These are phyloP conservation scores for Calephelis perditalis DNA, from an alignment of 2,888 invertebrate genomes.

Conservation along the genomic window DNA sequence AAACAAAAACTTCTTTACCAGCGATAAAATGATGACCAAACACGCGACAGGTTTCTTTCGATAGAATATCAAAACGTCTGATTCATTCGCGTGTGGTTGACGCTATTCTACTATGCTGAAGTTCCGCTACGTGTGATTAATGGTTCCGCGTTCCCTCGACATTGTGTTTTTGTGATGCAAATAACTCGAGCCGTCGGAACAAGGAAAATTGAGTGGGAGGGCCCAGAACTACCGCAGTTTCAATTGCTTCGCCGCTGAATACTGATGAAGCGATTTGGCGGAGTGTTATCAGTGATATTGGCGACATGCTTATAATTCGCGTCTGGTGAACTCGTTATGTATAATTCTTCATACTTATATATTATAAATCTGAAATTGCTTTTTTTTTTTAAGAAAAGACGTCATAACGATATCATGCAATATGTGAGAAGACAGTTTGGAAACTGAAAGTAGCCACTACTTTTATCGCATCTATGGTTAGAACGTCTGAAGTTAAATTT, in stretches of 20 bases:
- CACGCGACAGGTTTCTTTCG: slow-evolving; percentile 25
- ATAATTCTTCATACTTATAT: too few species aligned
- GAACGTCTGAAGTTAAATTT: too few species aligned
- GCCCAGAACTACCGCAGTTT: slow-evolving; percentile 70
- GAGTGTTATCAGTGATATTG: slow-evolving; percentile 47
- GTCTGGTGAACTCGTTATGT: background rate
- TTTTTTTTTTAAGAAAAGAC: too few species aligned
- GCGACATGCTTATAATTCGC: slow-evolving; percentile 20
- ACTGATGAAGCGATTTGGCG: slow-evolving; percentile 69
- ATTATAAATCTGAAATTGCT: too few species aligned
- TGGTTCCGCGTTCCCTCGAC: slow-evolving; percentile 71
- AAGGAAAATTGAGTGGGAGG: slow-evolving; percentile 75
- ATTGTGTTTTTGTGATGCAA: slow-evolving; percentile 78
- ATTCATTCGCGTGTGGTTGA: slow-evolving; percentile 71
- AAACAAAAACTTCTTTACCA: too few species aligned
- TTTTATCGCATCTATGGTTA: too few species aligned
- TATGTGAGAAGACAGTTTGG: too few species aligned
- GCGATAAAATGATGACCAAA: slow-evolving; percentile 14
- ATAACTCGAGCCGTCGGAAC: slow-evolving; percentile 75
- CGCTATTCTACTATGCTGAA: slow-evolving; percentile 63
- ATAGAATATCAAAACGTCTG: slow-evolving; percentile 44
- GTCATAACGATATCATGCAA: too few species aligned
- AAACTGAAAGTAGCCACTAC: too few species aligned
- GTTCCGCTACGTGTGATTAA: slow-evolving; percentile 72
- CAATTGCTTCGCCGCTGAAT: slow-evolving; percentile 74